These are phyloP conservation scores for Nomada lathburiana DNA, from an alignment of 2,888 invertebrate species.

Conservation along the genomic window DNA sequence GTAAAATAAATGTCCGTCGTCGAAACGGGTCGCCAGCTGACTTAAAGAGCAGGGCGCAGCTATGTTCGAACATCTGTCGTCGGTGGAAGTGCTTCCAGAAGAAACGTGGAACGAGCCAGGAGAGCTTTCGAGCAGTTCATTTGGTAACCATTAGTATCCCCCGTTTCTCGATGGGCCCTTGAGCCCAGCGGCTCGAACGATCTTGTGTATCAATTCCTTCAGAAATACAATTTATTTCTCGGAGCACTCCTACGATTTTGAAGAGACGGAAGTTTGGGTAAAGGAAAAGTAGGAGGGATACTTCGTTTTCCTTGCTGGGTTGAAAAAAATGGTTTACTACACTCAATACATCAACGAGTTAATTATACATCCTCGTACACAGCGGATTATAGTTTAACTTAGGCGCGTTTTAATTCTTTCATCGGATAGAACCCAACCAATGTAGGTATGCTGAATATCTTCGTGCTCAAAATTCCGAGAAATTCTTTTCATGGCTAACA, in stretches of 20 bases:
- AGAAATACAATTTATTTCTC: constrained; percentile 15
- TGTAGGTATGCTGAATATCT: too few relatives aligned
- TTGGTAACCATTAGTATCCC: constrained; percentile 50
- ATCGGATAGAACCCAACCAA: too few relatives aligned
- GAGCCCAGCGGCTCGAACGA: constrained; percentile 32
- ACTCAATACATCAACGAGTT: too few relatives aligned
- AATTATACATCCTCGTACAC: too few relatives aligned
- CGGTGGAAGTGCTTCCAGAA: constrained; percentile 67
- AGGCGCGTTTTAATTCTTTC: too few relatives aligned
- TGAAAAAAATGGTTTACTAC: too few relatives aligned
- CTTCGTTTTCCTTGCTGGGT: not conserved
- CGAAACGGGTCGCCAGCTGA: constrained; percentile 38
- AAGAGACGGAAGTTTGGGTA: not conserved
- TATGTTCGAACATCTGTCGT: constrained; percentile 69
- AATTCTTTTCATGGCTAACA: too few relatives aligned
- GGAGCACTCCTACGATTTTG: not conserved
- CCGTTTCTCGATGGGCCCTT: constrained; percentile 37
- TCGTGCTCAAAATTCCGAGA: too few relatives aligned
- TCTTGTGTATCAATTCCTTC: constrained; percentile 26
- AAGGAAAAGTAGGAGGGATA: too few relatives aligned
- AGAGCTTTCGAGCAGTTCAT: constrained; percentile 58
- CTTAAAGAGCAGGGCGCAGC: constrained; percentile 33
- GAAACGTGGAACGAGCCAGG: constrained; percentile 50
- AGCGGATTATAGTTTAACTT: too few relatives aligned
- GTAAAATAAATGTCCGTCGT: constrained; percentile 45